A percentile compares a stretch with the other conserved stretches of the same genome.
phyloP scores from a whole-genome alignment of 2,113 vertebrate species.

The Prunella himalayana region DNA sequence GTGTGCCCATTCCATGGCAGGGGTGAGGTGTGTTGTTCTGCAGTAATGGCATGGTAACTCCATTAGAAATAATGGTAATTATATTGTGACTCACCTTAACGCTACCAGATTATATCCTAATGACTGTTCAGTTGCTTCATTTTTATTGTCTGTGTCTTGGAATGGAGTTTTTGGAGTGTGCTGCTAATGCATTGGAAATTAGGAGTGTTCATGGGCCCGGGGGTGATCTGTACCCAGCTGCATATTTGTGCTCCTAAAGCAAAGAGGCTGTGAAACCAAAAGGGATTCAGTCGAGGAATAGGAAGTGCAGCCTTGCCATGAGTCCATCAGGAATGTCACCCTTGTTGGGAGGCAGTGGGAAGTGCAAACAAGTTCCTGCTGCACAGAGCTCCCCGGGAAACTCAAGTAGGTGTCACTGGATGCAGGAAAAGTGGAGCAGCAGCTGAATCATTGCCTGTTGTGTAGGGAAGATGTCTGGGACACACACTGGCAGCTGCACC shows the following conservation, averaged over 20 bases:
- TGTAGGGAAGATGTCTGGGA: not conserved
- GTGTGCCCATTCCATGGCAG: not conserved
- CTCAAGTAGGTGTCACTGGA: not conserved
- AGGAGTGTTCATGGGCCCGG: not conserved
- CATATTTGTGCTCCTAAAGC: not conserved
- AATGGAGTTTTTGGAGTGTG: conserved; percentile 5
- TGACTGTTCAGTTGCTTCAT: conserved; percentile 48
- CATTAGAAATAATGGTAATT: conserved; percentile 53
- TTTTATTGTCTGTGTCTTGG: conserved; percentile 31
- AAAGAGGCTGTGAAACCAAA: not conserved
- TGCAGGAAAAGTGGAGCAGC: not conserved
- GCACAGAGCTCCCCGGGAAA: not conserved
- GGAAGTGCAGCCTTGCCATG: not conserved
- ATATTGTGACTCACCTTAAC: conserved; percentile 53
- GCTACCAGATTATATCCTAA: conserved; percentile 51
- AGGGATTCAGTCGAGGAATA: not conserved
- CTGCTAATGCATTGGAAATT: conserved; percentile 24
- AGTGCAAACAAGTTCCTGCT: not conserved
- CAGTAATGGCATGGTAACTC: not conserved
- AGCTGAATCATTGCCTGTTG: not conserved
- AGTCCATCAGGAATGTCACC: not conserved
- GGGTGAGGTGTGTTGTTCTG: conserved; percentile 9
- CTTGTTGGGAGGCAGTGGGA: not conserved
- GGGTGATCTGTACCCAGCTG: not conserved
- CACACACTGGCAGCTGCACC: not conserved